Conservation (phyloP, 2,888 invertebrate species). For the Empis stercorea region DNA sequence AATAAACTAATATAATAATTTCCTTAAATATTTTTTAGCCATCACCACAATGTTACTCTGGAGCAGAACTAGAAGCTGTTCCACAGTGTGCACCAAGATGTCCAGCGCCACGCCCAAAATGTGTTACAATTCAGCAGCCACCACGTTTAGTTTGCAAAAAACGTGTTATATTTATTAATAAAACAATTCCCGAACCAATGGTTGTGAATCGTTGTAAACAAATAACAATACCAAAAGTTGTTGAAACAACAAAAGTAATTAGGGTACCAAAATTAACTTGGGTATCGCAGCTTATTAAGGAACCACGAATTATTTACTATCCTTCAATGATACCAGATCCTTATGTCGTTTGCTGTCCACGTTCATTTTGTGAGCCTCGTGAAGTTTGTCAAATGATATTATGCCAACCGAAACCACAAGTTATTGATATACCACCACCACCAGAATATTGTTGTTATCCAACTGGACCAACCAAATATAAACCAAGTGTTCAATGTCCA, state of each 20-base stretch:
- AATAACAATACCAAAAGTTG: constrained; percentile 28
- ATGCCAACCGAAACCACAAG: constrained; percentile 31
- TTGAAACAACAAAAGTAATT: constrained; percentile 28
- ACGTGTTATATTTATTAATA: constrained; percentile 29
- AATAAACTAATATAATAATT: background rate
- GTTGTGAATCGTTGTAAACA: constrained; percentile 28
- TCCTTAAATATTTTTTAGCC: constrained; percentile 16
- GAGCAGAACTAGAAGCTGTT: constrained; percentile 26
- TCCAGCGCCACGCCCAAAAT: constrained; percentile 27
- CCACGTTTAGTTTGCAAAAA: constrained; percentile 29
- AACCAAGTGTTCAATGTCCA: constrained; percentile 25
- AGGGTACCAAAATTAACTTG: constrained; percentile 28
- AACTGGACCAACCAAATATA: constrained; percentile 27
- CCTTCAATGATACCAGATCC: constrained; percentile 30
- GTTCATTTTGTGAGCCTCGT: constrained; percentile 27
- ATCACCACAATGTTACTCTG: constrained; percentile 28
- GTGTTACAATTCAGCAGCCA: constrained; percentile 30
- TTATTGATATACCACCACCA: constrained; percentile 29
- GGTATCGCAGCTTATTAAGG: constrained; percentile 29
- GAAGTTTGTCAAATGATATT: constrained; percentile 30
- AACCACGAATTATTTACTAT: constrained; percentile 28
- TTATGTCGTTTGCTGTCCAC: constrained; percentile 29
- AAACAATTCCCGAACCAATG: constrained; percentile 27
- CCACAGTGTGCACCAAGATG: constrained; percentile 29
- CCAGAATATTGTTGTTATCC: constrained; percentile 29